Conservation (phyloP, 2,888 invertebrate species). For the Drosophila infuscata region DNA sequence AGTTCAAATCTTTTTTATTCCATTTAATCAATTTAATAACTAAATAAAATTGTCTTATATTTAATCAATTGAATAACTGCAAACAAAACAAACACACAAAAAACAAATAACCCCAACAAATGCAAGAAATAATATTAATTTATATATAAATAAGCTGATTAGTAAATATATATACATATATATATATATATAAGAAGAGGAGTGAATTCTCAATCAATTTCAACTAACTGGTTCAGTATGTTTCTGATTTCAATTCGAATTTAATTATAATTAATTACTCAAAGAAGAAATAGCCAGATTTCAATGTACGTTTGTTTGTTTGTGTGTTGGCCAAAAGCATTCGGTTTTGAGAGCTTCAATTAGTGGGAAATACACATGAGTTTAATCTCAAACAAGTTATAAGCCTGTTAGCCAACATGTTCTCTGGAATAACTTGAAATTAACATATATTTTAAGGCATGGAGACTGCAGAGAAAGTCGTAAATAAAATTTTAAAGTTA, state of each 20-base stretch:
- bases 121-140: background rate
- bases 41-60: no score
- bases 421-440: background rate
- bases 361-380: background rate
- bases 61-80: no score
- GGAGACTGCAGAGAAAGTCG: background rate
- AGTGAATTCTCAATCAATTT: background rate
- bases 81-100: background rate
- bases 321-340: constrained; percentile 1
- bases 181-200: background rate
- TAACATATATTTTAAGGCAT: background rate
- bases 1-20: constrained; percentile 7
- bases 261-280: constrained; percentile 17
- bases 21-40: background rate
- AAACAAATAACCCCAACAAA: background rate
- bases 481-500: background rate
- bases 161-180: background rate
- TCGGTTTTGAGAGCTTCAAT: background rate
- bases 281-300: background rate
- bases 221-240: background rate
- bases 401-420: background rate
- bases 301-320: background rate
- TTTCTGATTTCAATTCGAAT: background rate
- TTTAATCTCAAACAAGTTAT: background rate
- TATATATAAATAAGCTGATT: background rate